A percentile compares a stretch with the other conserved stretches of the same genome.
These are phyloP conservation scores for Tetramorium parvispinum DNA, from an alignment of 1,140 invertebrate genomes.

Conservation along the genomic window DNA sequence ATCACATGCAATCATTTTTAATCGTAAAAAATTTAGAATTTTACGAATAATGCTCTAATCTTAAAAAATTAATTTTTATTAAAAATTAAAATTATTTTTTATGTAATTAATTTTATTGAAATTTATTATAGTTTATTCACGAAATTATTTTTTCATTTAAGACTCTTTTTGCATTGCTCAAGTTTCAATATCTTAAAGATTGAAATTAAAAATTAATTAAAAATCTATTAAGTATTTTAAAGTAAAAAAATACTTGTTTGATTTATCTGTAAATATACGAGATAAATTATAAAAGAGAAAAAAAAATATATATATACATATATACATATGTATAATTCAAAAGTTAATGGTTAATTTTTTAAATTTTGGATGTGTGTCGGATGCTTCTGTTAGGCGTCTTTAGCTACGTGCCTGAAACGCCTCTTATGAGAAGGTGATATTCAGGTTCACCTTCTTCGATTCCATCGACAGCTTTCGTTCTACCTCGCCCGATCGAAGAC, in stretches of 20 bases:
- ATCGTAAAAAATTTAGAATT: not conserved
- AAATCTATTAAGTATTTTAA: not conserved
- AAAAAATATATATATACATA: no score
- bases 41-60: not conserved
- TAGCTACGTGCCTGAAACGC: not conserved
- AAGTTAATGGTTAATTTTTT: not conserved
- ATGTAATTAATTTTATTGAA: not conserved
- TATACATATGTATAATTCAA: not conserved
- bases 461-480: conserved; percentile 74
- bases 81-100: not conserved
- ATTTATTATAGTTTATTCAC: not conserved
- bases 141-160: not conserved
- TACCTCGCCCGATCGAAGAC: conserved; percentile 23
- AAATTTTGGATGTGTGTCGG: not conserved
- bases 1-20: conserved; percentile 6
- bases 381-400: not conserved
- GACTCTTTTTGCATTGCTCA: not conserved
- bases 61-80: not conserved
- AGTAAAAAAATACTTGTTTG: not conserved
- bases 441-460: conserved; percentile 54
- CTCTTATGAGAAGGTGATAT: not conserved
- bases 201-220: not conserved
- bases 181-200: not conserved
- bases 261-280: not conserved
- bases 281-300: not conserved